These are phyloP conservation scores for Sminthurides bifidus DNA, from an alignment of 1,140 invertebrate genomes.

Conservation along the genomic window DNA sequence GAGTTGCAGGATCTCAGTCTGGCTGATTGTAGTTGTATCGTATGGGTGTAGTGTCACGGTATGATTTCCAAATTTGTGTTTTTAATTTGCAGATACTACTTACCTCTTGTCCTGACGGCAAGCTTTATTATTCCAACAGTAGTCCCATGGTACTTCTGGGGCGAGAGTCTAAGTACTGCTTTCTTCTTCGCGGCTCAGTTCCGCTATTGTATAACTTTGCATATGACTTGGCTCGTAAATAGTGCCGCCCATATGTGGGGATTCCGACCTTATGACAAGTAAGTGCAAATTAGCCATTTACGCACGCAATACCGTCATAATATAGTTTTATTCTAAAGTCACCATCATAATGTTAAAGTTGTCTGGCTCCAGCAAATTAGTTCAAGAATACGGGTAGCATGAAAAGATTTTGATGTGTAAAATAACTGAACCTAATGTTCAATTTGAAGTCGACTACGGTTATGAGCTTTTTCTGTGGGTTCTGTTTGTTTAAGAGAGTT, in stretches of 20 bases:
- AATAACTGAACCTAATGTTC: background rate
- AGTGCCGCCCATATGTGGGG: slow-evolving; percentile 57
- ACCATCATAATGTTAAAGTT: background rate
- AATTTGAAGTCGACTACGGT: background rate
- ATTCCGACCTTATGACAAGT: slow-evolving; percentile 51
- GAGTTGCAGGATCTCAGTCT: slow-evolving; percentile 11
- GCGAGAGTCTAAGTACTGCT: slow-evolving; percentile 56
- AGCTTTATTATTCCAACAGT: slow-evolving; percentile 80
- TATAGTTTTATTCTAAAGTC: background rate
- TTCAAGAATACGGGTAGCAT: background rate
- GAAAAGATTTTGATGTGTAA: background rate
- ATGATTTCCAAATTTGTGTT: background rate
- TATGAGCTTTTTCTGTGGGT: no score
- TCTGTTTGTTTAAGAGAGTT: no score
- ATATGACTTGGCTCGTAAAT: slow-evolving; percentile 60
- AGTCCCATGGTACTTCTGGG: slow-evolving; percentile 56
- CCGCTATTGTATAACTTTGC: slow-evolving; percentile 58
- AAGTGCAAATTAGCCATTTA: slow-evolving; percentile 30
- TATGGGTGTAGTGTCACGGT: background rate
- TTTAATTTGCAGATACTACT: slow-evolving; percentile 55
- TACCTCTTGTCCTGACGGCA: slow-evolving; percentile 61
- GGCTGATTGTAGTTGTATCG: background rate
- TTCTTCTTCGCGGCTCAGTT: slow-evolving; percentile 76
- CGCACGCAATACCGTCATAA: background rate
- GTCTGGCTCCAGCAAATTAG: background rate